Conservation (phyloP, 53 echinoderm and acorn worm species). For the Mesocentrotus franciscanus region DNA sequence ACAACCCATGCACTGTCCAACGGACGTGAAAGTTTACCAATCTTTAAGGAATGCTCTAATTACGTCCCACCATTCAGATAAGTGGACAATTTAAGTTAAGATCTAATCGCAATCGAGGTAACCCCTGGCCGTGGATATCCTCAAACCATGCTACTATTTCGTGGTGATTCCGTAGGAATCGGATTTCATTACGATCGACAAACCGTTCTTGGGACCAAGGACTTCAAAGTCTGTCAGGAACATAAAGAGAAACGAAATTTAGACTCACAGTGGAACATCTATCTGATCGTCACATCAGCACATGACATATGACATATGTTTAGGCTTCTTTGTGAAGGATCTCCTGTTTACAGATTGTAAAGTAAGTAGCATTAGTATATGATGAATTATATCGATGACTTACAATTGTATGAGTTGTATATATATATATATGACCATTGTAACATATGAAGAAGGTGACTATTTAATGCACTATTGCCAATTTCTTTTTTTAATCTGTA, state of each 20-base stretch:
- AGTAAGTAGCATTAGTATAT: too few relatives aligned
- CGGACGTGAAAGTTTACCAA: neutral
- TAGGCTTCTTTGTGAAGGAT: too few relatives aligned
- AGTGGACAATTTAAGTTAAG: neutral
- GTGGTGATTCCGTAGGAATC: neutral
- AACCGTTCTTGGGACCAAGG: neutral
- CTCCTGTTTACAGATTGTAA: too few relatives aligned
- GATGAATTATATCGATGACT: too few relatives aligned
- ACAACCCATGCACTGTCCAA: neutral
- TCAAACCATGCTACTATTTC: neutral
- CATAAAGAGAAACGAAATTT: neutral
- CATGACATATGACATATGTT: too few relatives aligned
- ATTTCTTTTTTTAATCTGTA: too few relatives aligned
- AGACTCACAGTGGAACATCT: neutral
- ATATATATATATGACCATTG: too few relatives aligned
- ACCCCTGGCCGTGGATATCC: neutral
- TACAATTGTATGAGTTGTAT: too few relatives aligned
- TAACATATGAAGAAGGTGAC: too few relatives aligned
- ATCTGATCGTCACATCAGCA: too few relatives aligned
- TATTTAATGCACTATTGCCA: too few relatives aligned
- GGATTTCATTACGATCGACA: neutral
- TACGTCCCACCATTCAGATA: neutral
- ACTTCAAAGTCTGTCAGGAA: neutral
- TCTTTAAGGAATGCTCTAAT: neutral
- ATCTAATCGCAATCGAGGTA: neutral